Evolutionary conservation across 2,888 invertebrate species (phyloP).

Genomic region (Tupiocoris notatus): DNA sequence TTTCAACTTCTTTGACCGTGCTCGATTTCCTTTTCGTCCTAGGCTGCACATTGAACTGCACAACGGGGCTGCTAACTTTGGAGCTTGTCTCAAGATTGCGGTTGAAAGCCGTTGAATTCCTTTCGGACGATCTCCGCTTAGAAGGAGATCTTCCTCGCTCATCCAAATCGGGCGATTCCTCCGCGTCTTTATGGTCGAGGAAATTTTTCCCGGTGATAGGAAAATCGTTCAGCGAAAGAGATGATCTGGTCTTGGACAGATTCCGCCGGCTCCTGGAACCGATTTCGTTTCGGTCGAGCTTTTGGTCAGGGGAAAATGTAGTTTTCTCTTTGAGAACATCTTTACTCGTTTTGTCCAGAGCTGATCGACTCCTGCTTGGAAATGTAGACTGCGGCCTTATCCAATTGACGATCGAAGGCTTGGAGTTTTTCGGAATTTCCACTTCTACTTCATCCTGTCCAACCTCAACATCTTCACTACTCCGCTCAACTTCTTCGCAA

Average conservation of each 20-base stretch:
- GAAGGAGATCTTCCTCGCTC: background rate
- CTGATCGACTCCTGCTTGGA: constrained; percentile 11
- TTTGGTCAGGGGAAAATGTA: background rate
- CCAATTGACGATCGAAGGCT: background rate
- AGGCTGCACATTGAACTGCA: background rate
- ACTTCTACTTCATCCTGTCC: background rate
- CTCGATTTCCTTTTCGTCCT: constrained; percentile 57
- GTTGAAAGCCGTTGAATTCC: background rate
- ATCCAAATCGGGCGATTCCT: background rate
- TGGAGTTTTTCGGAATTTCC: background rate
- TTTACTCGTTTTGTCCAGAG: background rate
- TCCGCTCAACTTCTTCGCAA: background rate
- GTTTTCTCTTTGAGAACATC: background rate
- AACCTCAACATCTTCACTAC: background rate
- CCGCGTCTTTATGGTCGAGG: background rate
- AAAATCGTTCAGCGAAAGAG: constrained; percentile 14
- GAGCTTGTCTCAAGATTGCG: background rate
- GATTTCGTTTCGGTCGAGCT: background rate
- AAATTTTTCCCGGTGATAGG: background rate
- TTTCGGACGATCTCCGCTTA: background rate
- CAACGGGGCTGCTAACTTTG: background rate
- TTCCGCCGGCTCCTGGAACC: background rate
- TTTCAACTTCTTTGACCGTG: constrained; percentile 59
- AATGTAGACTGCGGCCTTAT: background rate
- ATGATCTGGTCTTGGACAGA: background rate